Evolutionary conservation across 2,797 vertebrate genomes (phyloP), one percentile per base, ranked within the genome.

Genomic region (Vespertilio murinus): DNA sequence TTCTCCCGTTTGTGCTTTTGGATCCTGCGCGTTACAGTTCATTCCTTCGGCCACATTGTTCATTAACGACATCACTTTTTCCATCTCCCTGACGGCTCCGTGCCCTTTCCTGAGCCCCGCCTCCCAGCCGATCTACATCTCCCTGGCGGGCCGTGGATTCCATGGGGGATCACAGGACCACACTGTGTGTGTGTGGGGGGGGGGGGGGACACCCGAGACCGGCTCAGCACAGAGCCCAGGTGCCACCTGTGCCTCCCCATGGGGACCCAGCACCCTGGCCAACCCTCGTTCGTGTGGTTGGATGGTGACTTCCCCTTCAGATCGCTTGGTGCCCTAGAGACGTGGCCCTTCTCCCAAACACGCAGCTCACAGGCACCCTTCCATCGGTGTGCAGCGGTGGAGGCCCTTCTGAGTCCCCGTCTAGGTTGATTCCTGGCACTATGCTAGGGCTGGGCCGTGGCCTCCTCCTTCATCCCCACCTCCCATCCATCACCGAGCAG

Each of bases 51-150:
- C 88, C 92, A 95, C 95, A 95, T 96, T 96, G 94, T 95, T 97
- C 95, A 69, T 94, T 74, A 92, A 92, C 94, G 25, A 97, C 96
- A 96, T 97, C 95, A 96, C 85, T 97, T 97, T 97, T 96, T 97
- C 97, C 97, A 77, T 95, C 90, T 93, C 91, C 80, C 69, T 70
- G 79, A 82, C 45, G 35, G 90, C 90, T 22, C 30, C 1, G 56
- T 88, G 92, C 88, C 93, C 97, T 97, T 91, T 6, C 94, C 82
- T 22, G 81, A 90, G 67, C 28, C 1, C 81, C 30, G 93, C 71
- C 77, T 96, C 80, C 67, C 84, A 47, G 88, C 70, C 80, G 90
- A 96, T 87, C 94, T 79, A 70, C 65, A 7, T 78, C 94, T 92
- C 90, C 40, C 40, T 25, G 73, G 84, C 33, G 1, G 3, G n/a